Percentiles rank a stretch among this genome's conserved stretches.
phyloP scores from a whole-genome alignment of 2,888 invertebrate species.

The Apocheima hispidaria region DNA sequence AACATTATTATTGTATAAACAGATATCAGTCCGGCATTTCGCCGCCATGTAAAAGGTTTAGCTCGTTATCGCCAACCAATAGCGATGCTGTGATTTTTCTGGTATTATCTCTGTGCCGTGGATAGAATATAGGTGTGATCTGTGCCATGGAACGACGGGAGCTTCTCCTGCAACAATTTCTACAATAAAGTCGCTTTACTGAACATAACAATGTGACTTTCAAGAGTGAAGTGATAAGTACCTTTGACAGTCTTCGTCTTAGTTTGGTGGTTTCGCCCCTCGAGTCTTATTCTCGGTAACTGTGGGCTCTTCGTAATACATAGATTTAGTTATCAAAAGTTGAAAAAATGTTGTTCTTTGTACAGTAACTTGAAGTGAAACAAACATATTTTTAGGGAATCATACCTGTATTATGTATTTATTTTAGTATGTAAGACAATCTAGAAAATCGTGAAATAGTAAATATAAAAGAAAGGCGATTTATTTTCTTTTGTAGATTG shows the following conservation, averaged over 20 bases:
- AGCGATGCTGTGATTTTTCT: too few relatives aligned
- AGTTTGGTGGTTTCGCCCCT: neutral
- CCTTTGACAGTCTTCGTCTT: too few relatives aligned
- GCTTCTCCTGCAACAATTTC: neutral
- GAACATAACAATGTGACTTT: neutral
- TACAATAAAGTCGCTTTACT: neutral
- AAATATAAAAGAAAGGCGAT: conserved; percentile 17
- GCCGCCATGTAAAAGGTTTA: too few relatives aligned
- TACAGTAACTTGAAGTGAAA: conserved; percentile 6
- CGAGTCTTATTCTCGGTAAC: neutral
- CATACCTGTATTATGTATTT: conserved; percentile 44
- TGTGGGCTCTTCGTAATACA: too few relatives aligned
- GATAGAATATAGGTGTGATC: too few relatives aligned
- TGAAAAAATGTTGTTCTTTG: neutral
- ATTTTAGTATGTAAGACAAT: conserved; percentile 43
- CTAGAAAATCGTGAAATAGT: conserved; percentile 37
- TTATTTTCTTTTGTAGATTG: conserved; percentile 15
- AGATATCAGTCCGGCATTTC: too few relatives aligned
- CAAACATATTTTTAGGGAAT: conserved; percentile 36
- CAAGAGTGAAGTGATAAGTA: neutral
- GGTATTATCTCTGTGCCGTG: too few relatives aligned
- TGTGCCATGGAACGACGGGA: neutral
- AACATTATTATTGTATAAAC: too few relatives aligned
- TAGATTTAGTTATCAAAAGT: neutral
- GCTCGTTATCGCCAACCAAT: too few relatives aligned